Base-by-base conservation (phyloP, 2,888 invertebrate species). In the Glyphotaelius pellucidus region DNA sequence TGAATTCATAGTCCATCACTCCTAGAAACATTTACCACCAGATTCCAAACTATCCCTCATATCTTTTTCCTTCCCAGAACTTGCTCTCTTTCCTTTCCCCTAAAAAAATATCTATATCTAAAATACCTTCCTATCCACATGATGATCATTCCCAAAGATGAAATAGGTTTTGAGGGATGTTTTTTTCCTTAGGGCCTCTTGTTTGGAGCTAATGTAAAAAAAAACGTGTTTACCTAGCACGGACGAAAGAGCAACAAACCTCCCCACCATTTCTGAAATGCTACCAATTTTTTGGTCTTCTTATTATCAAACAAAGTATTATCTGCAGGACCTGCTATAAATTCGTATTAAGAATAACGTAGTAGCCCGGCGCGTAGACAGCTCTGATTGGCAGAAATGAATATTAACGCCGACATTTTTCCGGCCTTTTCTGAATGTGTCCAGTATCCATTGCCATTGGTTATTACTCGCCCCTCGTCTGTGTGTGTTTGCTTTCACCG, bases 341-440 rank as follows among this genome's bases (percentile, higher is more conserved):
- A 92, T 92, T 92, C 79, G 90, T 91, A 92, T 92, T 92, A 91
- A 91, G 91, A 84, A 67, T 30, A 87, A 90, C 86, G 90, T 92
- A 90, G 19, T 31, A 85, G 85, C 67, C 85, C 84, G 83, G 91
- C 91, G 52, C 92, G 91, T 35, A 88, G 92, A 92, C 92, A 92
- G 92, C 90, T 92, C 91, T 90, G 91, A 92, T 92, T 92, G 92
- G 92, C 91, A 88, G 90, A 92, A 92, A 92, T 92, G 91, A 92
- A 91, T 92, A 92, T 92, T 92, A 91, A 87, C 87, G 67, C n/a
- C 52, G 67, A 87, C 87, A 87, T 47, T 87, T 87, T 52, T 67
- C 87, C 67, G 87, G 25, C 67, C 5, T 87, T 87, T 87, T 87
- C 87, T 67, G 67, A 19, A 25, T 42, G 30, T 42, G 85, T 38